A percentile compares a stretch with the other conserved stretches of the same genome.
These are phyloP conservation scores for Oophaga sylvatica DNA, from an alignment of 2,797 vertebrate species.

Conservation along the genomic window DNA sequence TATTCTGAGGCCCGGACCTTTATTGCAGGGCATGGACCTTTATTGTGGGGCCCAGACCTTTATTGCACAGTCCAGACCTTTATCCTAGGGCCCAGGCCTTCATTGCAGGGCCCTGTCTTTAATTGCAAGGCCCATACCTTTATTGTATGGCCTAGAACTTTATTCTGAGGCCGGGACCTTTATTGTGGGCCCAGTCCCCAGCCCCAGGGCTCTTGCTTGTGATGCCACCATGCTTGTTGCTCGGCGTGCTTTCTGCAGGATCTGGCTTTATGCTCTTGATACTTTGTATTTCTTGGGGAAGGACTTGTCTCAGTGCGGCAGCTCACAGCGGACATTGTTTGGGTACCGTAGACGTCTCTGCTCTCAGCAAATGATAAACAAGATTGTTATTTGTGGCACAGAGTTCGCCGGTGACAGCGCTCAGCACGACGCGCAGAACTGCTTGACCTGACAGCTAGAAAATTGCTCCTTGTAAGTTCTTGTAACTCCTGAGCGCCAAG, in stretches of 20 bases:
- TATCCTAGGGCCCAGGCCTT: too few species aligned
- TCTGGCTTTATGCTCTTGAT: neutral
- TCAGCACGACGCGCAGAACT: slow-evolving; percentile 13
- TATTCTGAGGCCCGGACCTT: too few species aligned
- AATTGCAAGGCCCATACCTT: too few species aligned
- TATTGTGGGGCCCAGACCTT: too few species aligned
- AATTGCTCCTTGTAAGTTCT: slow-evolving; percentile 5
- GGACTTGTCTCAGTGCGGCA: neutral
- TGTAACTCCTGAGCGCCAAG: neutral
- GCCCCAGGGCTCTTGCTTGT: neutral
- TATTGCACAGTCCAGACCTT: too few species aligned
- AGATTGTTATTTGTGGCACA: neutral
- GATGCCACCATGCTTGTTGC: neutral
- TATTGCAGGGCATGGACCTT: too few species aligned
- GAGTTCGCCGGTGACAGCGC: neutral
- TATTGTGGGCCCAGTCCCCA: neutral
- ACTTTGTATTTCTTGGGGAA: neutral
- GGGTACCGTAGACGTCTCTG: neutral
- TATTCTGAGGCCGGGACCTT: neutral
- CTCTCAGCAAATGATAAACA: neutral
- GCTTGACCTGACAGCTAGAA: slow-evolving; percentile 25
- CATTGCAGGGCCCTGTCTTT: too few species aligned
- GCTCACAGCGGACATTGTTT: neutral
- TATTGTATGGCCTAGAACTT: too few species aligned
- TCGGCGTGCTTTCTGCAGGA: too few species aligned